phyloP scores from a whole-genome alignment of 1,140 invertebrate species.

The Caerostris extrusa region DNA sequence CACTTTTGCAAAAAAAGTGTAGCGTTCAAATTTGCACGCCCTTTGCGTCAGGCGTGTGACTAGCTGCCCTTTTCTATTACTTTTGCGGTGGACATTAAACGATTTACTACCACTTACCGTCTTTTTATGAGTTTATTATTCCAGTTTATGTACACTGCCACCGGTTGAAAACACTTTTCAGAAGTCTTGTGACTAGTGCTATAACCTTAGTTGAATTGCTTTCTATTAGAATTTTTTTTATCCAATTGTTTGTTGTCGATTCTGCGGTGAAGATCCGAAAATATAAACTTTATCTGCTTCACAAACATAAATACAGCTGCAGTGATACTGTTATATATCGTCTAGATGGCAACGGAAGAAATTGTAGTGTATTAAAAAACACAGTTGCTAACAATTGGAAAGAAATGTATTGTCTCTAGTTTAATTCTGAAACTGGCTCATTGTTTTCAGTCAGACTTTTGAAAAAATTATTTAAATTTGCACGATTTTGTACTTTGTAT shows the following conservation, averaged over 20 bases:
- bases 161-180: not conserved
- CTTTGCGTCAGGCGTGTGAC: not conserved
- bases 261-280: not conserved
- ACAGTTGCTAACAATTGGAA: no score
- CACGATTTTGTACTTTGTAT: no score
- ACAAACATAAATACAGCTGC: not conserved
- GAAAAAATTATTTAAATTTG: no score
- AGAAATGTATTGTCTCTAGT: no score
- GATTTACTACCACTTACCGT: not conserved
- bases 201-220: not conserved
- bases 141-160: not conserved
- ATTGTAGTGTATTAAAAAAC: no score
- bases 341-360: no score
- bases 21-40: not conserved
- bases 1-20: not conserved
- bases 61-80: not conserved
- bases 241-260: not conserved
- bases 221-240: not conserved
- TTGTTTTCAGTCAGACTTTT: no score
- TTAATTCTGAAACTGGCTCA: no score
- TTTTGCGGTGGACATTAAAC: not conserved
- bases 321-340: not conserved
- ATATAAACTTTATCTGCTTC: not conserved
- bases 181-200: not conserved
- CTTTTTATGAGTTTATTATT: conserved; percentile 16